phyloP scores from a whole-genome alignment of 2,888 invertebrate genomes.

The Watsonalla cultraria region DNA sequence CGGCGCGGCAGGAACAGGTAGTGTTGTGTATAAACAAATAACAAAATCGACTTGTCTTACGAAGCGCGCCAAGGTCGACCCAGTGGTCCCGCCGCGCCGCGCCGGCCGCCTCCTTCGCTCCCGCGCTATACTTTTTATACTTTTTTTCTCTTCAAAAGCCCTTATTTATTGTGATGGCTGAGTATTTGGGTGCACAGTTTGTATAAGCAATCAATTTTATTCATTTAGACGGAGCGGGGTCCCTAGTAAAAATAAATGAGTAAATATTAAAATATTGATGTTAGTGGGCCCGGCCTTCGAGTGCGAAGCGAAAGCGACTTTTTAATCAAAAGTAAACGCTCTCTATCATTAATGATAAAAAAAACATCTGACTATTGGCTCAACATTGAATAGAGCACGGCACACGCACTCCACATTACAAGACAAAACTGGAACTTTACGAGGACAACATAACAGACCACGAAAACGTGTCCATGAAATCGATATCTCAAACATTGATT shows the following conservation, averaged over 20 bases:
- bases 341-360: too few species aligned
- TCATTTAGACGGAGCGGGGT: conserved; percentile 74
- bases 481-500: conserved; percentile 64
- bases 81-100: conserved; percentile 23
- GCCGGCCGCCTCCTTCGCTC: conserved; percentile 27
- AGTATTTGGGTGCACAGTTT: conserved; percentile 78
- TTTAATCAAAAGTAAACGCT: conserved; percentile 29
- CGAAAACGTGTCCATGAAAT: conserved; percentile 55
- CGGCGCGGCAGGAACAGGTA: conserved; percentile 57
- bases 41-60: conserved; percentile 77
- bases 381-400: too few species aligned
- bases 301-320: conserved; percentile 32
- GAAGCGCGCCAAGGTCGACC: conserved; percentile 67
- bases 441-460: conserved; percentile 38
- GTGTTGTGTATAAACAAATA: conserved; percentile 78
- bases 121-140: conserved; percentile 46
- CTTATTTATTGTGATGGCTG: conserved; percentile 75
- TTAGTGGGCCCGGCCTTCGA: conserved; percentile 35
- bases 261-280: conserved; percentile 53
- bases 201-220: conserved; percentile 79
- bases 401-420: conserved; percentile 13
- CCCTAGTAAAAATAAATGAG: conserved; percentile 69
- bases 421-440: conserved; percentile 26
- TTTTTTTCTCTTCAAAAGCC: conserved; percentile 63
- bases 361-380: too few species aligned